Base-by-base conservation (phyloP, 1,140 invertebrate species). In the Apis mellifera region DNA sequence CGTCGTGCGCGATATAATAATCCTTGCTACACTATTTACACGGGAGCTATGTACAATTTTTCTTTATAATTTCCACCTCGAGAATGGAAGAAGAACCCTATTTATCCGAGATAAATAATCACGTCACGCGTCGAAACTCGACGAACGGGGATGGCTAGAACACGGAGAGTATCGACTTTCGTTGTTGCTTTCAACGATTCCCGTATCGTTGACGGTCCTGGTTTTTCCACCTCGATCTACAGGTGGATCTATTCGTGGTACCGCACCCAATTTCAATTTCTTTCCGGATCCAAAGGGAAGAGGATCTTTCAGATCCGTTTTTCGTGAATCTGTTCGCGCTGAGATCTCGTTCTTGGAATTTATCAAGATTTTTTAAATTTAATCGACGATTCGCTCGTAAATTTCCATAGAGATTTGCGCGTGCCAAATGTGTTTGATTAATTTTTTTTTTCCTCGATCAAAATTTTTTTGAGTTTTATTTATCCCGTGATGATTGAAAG, bases 1-100 rank as follows among this genome's bases (percentile, higher is more conserved):
- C 70, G 71, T 85, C 78, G 66, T 75, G 81, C 59, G 69, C 82
- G 73, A 59, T 77, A 59, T 77, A 78, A 87, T 52, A 80, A 71
- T 88, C 73, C 84, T 86, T 85, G 81, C 87, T 90, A 90, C 78
- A 76, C 86, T 90, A 90, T 90, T 89, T 90, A 90, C 90, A 90
- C 83, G 76, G 77, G 80, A 68, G 70, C 76, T 90, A 90, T 90
- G 76, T 90, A 90, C 90, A 90, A 81, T 71, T 83, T 71, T 83
- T 88, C 54, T 80, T 69, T 72, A 65, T 42, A 66, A 66, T 50
- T 42, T 55, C 62, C 55, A 72, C 77, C 66, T 12, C 42, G 13
- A 50, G 26, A 19, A 62, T 82, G 73, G 70, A 83, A 59, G 17
- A 21, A 15, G 15, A 75, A 55, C 55, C 54, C 72, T 83, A 79